These are phyloP conservation scores for Sandelia bainsii DNA, from an alignment of 2,797 vertebrate genomes.

Conservation along the genomic window DNA sequence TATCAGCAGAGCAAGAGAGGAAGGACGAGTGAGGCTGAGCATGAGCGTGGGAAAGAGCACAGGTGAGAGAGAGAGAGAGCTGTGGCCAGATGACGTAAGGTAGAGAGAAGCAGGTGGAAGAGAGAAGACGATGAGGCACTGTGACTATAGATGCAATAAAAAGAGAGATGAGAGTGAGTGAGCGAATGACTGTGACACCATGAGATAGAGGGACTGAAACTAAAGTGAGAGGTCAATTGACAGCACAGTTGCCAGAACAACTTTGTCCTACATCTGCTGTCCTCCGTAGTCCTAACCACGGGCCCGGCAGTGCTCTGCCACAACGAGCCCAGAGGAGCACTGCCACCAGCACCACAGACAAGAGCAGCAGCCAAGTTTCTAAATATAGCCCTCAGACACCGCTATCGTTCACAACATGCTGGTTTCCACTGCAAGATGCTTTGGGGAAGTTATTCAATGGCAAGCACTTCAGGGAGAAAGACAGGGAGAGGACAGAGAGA, in stretches of 20 bases:
- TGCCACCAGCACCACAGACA: slow-evolving; percentile 61
- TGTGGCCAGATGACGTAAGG: slow-evolving; percentile 71
- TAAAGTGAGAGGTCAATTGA: slow-evolving; percentile 15
- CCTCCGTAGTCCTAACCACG: slow-evolving; percentile 52
- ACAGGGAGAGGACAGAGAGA: slow-evolving; percentile 6
- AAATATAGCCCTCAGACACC: slow-evolving; percentile 78
- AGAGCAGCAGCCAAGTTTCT: slow-evolving; percentile 75
- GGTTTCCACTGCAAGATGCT: slow-evolving; percentile 69
- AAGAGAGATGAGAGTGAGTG: slow-evolving; percentile 11
- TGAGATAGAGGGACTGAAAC: slow-evolving; percentile 20
- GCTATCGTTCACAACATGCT: slow-evolving; percentile 64
- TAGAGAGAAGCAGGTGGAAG: slow-evolving; percentile 46
- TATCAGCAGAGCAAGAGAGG: slow-evolving; percentile 35
- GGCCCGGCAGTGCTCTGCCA: slow-evolving; percentile 38
- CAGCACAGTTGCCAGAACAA: slow-evolving; percentile 50
- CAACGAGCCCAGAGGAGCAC: slow-evolving; percentile 61
- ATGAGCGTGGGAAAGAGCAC: slow-evolving; percentile 65
- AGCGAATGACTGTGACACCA: slow-evolving; percentile 2
- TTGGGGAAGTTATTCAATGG: slow-evolving; percentile 61
- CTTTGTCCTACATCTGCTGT: slow-evolving; percentile 51
- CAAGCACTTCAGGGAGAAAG: slow-evolving; percentile 47
- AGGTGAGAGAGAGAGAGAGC: slow-evolving; percentile 55
- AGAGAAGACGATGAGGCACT: slow-evolving; percentile 19
- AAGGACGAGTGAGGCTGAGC: slow-evolving; percentile 49
- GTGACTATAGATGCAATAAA: slow-evolving; percentile 15